A percentile compares a stretch with the other conserved stretches of the same genome.
Evolutionary conservation across 1,140 invertebrate species (phyloP).

Genomic region (Aphaenogaster floridana): DNA sequence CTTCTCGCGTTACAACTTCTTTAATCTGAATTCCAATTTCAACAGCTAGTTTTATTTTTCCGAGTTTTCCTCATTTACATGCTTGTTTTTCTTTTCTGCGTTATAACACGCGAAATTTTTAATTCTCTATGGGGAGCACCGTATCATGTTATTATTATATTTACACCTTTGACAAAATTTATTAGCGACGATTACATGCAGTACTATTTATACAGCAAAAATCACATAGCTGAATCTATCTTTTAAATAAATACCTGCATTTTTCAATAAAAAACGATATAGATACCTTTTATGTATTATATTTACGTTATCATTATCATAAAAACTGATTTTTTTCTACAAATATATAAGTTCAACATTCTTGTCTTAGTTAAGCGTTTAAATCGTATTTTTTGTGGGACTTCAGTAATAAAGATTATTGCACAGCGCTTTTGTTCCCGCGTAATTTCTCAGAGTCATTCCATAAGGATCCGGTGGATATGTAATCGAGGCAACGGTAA

Average conservation of each 20-base stretch:
- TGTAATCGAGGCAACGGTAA: slow-evolving; percentile 39
- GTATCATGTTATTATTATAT: neutral
- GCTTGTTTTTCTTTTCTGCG: neutral
- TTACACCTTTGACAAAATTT: slow-evolving; percentile 10
- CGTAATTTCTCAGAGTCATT: slow-evolving; percentile 34
- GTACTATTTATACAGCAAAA: neutral
- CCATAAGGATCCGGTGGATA: neutral
- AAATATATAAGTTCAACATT: neutral
- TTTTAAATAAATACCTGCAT: neutral
- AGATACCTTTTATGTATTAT: neutral
- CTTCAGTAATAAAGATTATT: slow-evolving; percentile 32
- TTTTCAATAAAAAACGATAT: neutral
- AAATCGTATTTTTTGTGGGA: slow-evolving; percentile 10
- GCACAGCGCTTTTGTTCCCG: slow-evolving; percentile 1
- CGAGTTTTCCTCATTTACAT: neutral
- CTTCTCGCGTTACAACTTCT: slow-evolving; percentile 18
- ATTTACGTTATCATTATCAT: slow-evolving; percentile 10
- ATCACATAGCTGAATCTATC: neutral
- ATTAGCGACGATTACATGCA: neutral
- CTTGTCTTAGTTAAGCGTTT: neutral
- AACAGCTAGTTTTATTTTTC: neutral
- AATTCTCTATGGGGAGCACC: neutral
- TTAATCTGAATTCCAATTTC: slow-evolving; percentile 40
- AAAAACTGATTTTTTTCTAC: neutral
- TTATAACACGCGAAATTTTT: neutral